These are phyloP conservation scores for Strigamia crassipes DNA, from an alignment of 2,888 invertebrate species.

Conservation along the genomic window DNA sequence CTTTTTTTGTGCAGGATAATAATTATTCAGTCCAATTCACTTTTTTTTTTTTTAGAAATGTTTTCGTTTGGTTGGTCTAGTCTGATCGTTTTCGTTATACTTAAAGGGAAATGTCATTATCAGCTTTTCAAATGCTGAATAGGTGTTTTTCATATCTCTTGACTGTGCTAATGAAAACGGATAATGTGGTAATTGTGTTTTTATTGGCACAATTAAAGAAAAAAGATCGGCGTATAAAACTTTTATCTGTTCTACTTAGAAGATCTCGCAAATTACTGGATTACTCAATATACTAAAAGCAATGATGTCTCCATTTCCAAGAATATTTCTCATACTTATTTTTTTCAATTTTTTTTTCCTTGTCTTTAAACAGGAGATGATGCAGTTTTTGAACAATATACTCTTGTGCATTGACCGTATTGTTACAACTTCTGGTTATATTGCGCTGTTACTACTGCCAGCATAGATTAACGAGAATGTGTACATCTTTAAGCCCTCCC, in stretches of 20 bases:
- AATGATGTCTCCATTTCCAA: background rate
- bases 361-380: too few species aligned
- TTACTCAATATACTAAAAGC: conserved; percentile 16
- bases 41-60: background rate
- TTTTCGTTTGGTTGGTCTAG: background rate
- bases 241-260: conserved; percentile 4
- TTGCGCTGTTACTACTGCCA: too few species aligned
- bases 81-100: background rate
- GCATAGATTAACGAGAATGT: too few species aligned
- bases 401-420: too few species aligned
- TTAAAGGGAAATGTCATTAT: background rate
- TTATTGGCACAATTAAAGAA: conserved; percentile 17
- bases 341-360: too few species aligned
- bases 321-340: too few species aligned
- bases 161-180: conserved; percentile 5
- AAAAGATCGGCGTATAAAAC: background rate
- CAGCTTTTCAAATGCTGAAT: conserved; percentile 21
- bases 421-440: too few species aligned
- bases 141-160: conserved; percentile 14
- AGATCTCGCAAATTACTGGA: background rate
- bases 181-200: conserved; percentile 21
- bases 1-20: too few species aligned
- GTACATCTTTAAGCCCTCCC: too few species aligned
- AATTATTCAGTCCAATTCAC: too few species aligned
- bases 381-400: too few species aligned